These are phyloP conservation scores for Panurus biarmicus DNA, from an alignment of 2,113 vertebrate species.

Conservation along the genomic window DNA sequence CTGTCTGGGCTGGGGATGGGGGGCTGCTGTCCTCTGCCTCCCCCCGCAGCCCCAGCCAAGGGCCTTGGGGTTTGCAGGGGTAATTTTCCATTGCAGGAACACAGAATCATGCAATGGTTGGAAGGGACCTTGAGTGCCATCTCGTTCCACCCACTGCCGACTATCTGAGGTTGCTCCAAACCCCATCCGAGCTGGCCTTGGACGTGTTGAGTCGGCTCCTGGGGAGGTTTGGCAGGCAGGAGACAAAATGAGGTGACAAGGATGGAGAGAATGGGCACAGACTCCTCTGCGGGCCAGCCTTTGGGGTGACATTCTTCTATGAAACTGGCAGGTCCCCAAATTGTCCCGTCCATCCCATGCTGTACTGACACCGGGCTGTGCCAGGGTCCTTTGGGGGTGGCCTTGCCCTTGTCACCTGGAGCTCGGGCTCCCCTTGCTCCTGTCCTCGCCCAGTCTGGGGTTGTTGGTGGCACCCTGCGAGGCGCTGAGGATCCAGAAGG, in stretches of 20 bases:
- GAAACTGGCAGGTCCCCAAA: fast-evolving
- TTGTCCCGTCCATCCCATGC: fast-evolving
- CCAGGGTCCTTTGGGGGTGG: fast-evolving
- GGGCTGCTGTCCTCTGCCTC: not conserved
- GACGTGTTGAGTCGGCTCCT: fast-evolving
- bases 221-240: not conserved
- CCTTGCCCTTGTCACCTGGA: not conserved
- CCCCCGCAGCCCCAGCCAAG: not conserved
- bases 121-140: no score
- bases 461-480: not conserved
- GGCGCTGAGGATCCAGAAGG: not conserved
- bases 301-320: not conserved
- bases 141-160: no score
- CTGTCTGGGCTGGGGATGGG: not conserved
- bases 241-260: not conserved
- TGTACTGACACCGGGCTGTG: fast-evolving
- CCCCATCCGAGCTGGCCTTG: fast-evolving
- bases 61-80: fast-evolving
- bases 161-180: not conserved
- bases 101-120: not conserved
- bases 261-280: not conserved
- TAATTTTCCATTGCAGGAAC: fast-evolving
- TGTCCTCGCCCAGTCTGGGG: not conserved
- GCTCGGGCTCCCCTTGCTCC: fast-evolving
- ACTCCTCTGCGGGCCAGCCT: not conserved